phyloP scores from a whole-genome alignment of 2,888 invertebrate genomes.

The Lasioglossum morio region DNA sequence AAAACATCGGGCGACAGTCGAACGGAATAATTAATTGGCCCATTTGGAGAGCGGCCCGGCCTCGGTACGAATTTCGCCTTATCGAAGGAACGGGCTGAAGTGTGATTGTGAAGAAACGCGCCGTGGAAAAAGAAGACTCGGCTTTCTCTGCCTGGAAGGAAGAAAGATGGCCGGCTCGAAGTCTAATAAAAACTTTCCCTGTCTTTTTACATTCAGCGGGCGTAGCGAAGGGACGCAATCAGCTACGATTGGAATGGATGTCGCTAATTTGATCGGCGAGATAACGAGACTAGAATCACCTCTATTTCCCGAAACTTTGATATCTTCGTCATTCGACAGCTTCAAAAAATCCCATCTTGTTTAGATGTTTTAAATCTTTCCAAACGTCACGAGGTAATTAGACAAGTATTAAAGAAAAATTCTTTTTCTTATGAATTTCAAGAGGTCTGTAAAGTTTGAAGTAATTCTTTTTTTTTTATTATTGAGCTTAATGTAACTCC shows the following conservation, averaged over 20 bases:
- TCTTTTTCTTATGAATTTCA: too few relatives aligned
- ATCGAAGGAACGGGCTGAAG: conserved; percentile 23
- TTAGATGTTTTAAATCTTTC: background rate
- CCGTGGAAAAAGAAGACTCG: background rate
- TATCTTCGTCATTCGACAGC: background rate
- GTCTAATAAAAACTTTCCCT: conserved; percentile 68
- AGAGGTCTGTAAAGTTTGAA: too few relatives aligned
- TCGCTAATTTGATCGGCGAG: conserved; percentile 76
- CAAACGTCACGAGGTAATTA: too few relatives aligned
- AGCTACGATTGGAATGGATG: conserved; percentile 71
- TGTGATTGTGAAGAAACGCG: conserved; percentile 2
- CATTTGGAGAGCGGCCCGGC: conserved; percentile 55
- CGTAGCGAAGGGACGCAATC: conserved; percentile 70
- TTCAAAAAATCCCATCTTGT: background rate
- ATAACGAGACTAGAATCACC: conserved; percentile 21
- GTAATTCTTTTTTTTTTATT: too few relatives aligned
- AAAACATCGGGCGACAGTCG: conserved; percentile 60
- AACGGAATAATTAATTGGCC: conserved; percentile 75
- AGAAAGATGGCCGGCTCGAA: conserved; percentile 1
- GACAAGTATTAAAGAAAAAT: too few relatives aligned
- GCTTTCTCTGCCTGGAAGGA: background rate
- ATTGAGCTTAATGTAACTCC: too few relatives aligned
- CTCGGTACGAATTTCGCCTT: conserved; percentile 59
- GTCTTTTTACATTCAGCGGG: conserved; percentile 65
- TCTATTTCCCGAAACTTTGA: background rate